Conservation (phyloP, 2,113 vertebrate species). For the Melanerpes aurifrons region DNA sequence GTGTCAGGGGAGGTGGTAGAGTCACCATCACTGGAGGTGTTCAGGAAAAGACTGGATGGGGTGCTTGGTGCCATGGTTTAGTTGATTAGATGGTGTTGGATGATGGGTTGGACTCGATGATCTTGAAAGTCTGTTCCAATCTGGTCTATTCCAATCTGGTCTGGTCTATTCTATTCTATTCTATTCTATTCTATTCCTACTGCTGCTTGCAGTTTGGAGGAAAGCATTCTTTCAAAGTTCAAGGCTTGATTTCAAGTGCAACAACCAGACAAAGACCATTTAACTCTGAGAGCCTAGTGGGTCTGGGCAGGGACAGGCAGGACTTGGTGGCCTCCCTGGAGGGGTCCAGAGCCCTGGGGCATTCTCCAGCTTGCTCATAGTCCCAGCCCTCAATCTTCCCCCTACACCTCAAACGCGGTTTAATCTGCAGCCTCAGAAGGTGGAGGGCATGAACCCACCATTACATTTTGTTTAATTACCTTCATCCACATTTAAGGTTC, state of each 20-base stretch:
- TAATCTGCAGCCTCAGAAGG: background rate
- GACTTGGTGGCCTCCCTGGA: background rate
- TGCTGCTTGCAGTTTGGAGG: background rate
- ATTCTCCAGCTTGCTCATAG: background rate
- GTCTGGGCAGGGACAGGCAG: background rate
- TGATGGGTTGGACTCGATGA: too few relatives aligned
- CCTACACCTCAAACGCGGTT: background rate
- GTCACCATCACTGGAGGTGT: too few relatives aligned
- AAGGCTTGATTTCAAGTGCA: background rate
- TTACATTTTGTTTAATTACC: background rate
- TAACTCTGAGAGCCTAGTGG: background rate
- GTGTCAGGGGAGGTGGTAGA: too few relatives aligned
- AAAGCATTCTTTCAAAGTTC: background rate
- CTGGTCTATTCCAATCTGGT: too few relatives aligned
- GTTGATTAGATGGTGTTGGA: too few relatives aligned
- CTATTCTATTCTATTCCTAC: background rate
- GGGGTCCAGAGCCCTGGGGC: background rate
- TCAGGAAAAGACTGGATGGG: too few relatives aligned
- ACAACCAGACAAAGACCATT: background rate
- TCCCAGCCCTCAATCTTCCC: background rate
- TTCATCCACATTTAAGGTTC: background rate
- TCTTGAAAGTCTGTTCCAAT: too few relatives aligned
- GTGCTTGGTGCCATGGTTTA: too few relatives aligned
- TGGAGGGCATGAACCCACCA: background rate
- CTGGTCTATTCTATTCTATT: too few relatives aligned